phyloP scores from a whole-genome alignment of 2,888 invertebrate genomes.

The Endotricha flammealis region DNA sequence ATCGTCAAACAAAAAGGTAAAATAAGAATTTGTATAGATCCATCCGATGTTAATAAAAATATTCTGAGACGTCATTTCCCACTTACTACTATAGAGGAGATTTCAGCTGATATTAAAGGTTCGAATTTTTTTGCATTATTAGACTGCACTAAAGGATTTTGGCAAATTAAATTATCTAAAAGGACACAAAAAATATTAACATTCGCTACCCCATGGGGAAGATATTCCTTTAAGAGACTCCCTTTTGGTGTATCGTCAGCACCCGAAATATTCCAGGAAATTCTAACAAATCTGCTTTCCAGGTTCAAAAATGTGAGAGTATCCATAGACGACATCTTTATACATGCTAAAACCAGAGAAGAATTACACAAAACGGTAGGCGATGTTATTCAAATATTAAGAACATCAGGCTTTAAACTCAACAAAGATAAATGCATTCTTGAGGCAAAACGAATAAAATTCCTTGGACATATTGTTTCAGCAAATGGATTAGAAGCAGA shows the following conservation, averaged over 20 bases:
- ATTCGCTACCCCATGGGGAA: slow-evolving; percentile 12
- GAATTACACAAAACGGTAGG: too few species aligned
- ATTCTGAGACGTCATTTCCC: slow-evolving; percentile 21
- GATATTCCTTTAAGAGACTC: slow-evolving; percentile 10
- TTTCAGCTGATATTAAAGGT: slow-evolving; percentile 1
- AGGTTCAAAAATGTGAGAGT: slow-evolving; percentile 9
- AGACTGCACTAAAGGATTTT: slow-evolving; percentile 11
- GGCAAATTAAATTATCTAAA: slow-evolving; percentile 1
- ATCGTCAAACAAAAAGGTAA: slow-evolving; percentile 18
- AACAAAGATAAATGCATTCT: too few species aligned
- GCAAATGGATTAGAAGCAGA: slow-evolving; percentile 11
- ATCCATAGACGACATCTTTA: slow-evolving; percentile 19
- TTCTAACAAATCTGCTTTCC: slow-evolving; percentile 5
- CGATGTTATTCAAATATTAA: too few species aligned
- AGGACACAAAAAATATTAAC: slow-evolving; percentile 4
- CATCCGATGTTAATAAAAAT: slow-evolving; percentile 21
- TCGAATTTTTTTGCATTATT: slow-evolving; percentile 7
- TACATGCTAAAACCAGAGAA: slow-evolving; percentile 14
- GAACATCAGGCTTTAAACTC: too few species aligned
- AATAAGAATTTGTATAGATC: slow-evolving; percentile 23
- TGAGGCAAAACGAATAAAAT: too few species aligned
- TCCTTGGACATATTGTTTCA: slow-evolving; percentile 13
- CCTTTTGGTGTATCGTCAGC: slow-evolving; percentile 11
- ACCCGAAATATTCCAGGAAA: slow-evolving; percentile 12
- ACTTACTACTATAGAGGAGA: slow-evolving; percentile 22